phyloP scores from a whole-genome alignment of 2,797 vertebrate genomes.

The Megalops cyprinoides region DNA sequence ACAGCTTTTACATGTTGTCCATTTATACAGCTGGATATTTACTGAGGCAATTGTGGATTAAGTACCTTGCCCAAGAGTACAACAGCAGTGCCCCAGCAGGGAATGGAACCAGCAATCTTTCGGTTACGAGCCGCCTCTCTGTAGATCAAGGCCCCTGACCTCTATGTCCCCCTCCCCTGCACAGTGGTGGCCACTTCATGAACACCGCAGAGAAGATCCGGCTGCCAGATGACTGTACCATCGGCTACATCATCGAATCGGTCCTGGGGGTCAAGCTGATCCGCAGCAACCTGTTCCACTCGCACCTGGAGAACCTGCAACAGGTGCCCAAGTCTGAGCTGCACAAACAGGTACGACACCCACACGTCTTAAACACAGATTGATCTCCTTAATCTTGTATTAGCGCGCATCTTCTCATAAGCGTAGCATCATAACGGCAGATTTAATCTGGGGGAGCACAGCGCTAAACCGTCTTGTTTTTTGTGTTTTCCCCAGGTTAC shows the following conservation, averaged over 20 bases:
- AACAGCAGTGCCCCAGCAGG: no score
- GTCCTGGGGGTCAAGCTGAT: constrained; percentile 90
- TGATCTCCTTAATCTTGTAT: not conserved
- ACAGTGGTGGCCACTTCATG: constrained; percentile 95
- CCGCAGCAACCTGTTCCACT: constrained; percentile 94
- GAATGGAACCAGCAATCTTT: no score
- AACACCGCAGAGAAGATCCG: constrained; percentile 97
- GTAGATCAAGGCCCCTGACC: constrained; percentile 9
- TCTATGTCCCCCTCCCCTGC: not conserved
- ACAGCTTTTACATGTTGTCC: no score
- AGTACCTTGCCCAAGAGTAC: no score
- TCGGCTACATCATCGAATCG: constrained; percentile 96
- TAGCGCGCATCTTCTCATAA: not conserved
- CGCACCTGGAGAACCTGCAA: constrained; percentile 96
- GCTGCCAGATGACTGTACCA: constrained; percentile 94
- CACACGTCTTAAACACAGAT: no score
- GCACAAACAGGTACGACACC: constrained; percentile 85
- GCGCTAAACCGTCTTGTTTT: not conserved
- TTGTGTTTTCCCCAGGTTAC: constrained; percentile 79
- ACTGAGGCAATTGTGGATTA: no score
- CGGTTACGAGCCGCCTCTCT: no score
- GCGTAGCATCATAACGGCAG: not conserved
- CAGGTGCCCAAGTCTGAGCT: constrained; percentile 90
- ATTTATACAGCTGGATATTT: no score
- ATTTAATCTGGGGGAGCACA: not conserved